Evolutionary conservation across 2,113 vertebrate species (phyloP), one percentile per base, ranked within the genome.

Genomic region (Synodontis membranacea): DNA sequence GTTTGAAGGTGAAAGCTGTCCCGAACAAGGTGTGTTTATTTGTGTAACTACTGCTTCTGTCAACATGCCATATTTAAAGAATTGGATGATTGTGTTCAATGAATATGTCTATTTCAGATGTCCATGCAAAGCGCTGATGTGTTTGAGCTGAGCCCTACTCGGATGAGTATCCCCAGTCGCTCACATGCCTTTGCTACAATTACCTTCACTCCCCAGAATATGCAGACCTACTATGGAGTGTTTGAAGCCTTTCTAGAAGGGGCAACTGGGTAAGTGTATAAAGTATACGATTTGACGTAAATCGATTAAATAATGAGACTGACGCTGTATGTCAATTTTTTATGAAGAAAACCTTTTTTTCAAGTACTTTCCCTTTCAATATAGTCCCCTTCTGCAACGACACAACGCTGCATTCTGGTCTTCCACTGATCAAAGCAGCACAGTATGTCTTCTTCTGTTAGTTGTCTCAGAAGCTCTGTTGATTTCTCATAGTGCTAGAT

Each of bases 211-310:
- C 98, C 97, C 0, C 94, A 93, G 52, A 75, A 85, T 0, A 93
- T 96, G 93, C 95, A 96, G 92, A 91, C 46, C 39, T 96, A 98
- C 88, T 90, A 93, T 31, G 97, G 95, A 17, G 83, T 93, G 70
- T 97, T 99, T 25, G 96, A 96, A 88, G 96, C 95, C 60, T 91
- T 91, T 2, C 58, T 97, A 28, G 95, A 98, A 8, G 91, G 90
- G 37, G 4, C 86, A 8, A 72, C 88, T 86, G 96, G 96, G 97
- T 98, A 94, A 39, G 52, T 54, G 28, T n/a, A 44, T 23, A 58
- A 4, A 34, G 14, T 37, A 15, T 37, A 68, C 64, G n/a, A n/a
- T n/a, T n/a, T n/a, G n/a, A n/a, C n/a, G n/a, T n/a, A n/a, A n/a
- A n/a, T n/a, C n/a, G n/a, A n/a, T n/a, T n/a, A n/a, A n/a, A n/a